Base-by-base conservation (phyloP, 2,113 vertebrate species). In the Todiramphus saurophagus region DNA sequence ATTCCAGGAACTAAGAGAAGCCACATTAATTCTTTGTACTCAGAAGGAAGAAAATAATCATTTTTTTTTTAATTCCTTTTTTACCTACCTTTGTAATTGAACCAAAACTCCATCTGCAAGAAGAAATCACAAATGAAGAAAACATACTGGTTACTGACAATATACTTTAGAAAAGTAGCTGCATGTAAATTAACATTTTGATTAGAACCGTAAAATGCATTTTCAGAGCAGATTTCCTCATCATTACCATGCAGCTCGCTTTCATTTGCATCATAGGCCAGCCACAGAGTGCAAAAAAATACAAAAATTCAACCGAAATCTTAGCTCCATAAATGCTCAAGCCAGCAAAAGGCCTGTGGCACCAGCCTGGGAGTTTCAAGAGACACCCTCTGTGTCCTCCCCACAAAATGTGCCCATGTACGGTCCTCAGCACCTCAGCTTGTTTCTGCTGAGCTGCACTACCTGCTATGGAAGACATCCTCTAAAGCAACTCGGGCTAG, bases 41-140 rank as follows among this genome's bases (percentile, higher is more conserved):
- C 43, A 55, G 39, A 28, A 88, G 33, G 24, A 35, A 66, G 28
- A 44, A 10, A 16, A 69, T 15, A 84, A 75, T 50, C 10, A 5
- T 14, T 70, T 28, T 69, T 27, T 11, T 3, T 3, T 11, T 30
- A 59, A 20, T 20, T 51, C 24, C 14, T 30, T 62, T 62, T 64
- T 17, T 62, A 73, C 98, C 94, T 94, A 99, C 99, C 97, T 87
- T 88, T 97, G 94, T 99, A 99, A 90, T 55, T 78, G 91, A 97
- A 98, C 99, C 99, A 99, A 88, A 99, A 99, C 97, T 99, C 99
- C 98, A 98, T 92, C 99, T 99, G 97, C 79, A 93, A 91, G 78
- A 90, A 93, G 68, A 85, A 93, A 94, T 59, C 46, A 85, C 30
- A 86, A 60, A 68, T 56, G 35, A 86, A 82, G 48, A 66, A 43